Evolutionary conservation across 2,113 vertebrate species (phyloP).

Genomic region (Rhodinocichla rosea): DNA sequence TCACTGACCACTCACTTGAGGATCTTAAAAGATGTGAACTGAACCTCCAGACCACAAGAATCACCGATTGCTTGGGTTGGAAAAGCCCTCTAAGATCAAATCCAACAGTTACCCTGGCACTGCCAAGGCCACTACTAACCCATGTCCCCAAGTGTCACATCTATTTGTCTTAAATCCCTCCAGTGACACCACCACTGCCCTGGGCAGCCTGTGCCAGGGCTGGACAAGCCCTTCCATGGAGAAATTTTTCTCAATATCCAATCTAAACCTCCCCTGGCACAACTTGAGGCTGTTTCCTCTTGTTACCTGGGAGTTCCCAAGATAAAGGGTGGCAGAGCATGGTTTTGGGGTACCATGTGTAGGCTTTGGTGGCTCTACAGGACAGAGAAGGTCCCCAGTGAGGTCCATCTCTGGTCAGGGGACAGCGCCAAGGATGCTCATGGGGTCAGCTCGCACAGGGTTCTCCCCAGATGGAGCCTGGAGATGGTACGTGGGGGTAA

Average conservation of each 20-base stretch:
- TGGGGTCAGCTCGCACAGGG: neutral
- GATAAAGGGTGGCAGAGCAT: neutral
- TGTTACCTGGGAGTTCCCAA: neutral
- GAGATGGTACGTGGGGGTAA: neutral
- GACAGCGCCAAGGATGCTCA: neutral
- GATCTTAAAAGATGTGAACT: neutral
- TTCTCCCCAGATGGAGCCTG: neutral
- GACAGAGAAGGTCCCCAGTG: neutral
- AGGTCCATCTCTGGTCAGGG: neutral
- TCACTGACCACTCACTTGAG: neutral
- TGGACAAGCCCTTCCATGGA: neutral
- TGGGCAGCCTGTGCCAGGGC: neutral
- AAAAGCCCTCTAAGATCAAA: neutral
- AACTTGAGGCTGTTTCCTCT: neutral
- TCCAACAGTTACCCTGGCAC: neutral
- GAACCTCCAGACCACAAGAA: neutral
- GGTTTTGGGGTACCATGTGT: neutral
- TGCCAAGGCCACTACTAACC: neutral
- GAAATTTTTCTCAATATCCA: neutral
- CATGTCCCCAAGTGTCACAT: neutral
- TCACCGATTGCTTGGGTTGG: accelerated
- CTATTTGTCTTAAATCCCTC: neutral
- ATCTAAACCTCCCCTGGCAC: neutral
- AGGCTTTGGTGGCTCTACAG: neutral
- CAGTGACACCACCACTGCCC: neutral